Evolutionary conservation across 2,113 vertebrate species (phyloP).

Genomic region (Ceyx margarethae): DNA sequence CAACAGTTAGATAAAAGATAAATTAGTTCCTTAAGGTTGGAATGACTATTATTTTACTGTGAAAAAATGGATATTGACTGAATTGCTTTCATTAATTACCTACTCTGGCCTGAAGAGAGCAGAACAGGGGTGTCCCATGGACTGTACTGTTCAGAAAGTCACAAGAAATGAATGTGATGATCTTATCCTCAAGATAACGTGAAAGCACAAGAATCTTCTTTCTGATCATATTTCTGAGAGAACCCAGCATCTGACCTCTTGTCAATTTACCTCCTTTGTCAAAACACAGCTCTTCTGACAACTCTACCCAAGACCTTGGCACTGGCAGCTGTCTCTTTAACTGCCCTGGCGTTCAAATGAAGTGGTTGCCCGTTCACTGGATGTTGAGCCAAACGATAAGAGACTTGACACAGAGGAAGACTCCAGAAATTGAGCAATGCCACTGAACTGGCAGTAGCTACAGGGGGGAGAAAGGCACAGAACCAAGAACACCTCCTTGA

Average conservation of each 20-base stretch:
- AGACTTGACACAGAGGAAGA: neutral
- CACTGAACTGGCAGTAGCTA: neutral
- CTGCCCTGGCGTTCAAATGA: neutral
- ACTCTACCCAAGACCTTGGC: neutral
- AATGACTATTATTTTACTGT: neutral
- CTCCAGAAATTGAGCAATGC: neutral
- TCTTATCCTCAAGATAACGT: neutral
- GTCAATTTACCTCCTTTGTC: neutral
- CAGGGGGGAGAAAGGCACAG: neutral
- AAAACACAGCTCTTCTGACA: neutral
- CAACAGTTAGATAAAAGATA: neutral
- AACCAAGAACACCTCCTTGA: neutral
- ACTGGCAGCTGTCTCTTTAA: neutral
- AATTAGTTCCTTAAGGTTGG: neutral
- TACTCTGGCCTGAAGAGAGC: neutral
- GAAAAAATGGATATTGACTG: neutral
- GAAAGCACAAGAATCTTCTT: neutral
- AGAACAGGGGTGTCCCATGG: neutral
- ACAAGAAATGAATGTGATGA: neutral
- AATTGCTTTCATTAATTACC: neutral
- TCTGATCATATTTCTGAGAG: neutral
- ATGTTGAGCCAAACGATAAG: neutral
- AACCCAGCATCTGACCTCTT: neutral
- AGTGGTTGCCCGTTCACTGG: neutral
- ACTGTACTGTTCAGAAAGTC: neutral